Evolutionary conservation across 2,888 invertebrate genomes (phyloP).

Genomic region (Leptura quadrifasciata): DNA sequence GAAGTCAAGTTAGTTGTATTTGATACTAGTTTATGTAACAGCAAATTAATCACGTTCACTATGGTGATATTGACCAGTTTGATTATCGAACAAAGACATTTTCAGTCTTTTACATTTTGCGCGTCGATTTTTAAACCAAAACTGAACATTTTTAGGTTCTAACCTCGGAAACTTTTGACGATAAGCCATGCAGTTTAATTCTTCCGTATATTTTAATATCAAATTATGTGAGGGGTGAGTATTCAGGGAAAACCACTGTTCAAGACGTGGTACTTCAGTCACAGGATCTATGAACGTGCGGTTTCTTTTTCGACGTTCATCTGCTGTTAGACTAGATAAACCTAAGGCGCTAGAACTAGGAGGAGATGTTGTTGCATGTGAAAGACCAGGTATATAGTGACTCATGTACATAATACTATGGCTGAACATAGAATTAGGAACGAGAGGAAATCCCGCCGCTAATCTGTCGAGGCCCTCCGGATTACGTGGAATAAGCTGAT

Average conservation of each 20-base stretch:
- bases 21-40: conserved; percentile 18
- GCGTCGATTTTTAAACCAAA: conserved; percentile 99
- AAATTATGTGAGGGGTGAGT: conserved; percentile 99
- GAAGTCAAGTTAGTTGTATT: not conserved
- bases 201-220: conserved; percentile 98
- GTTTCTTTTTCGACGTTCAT: conserved; percentile 94
- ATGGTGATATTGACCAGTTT: conserved; percentile 80
- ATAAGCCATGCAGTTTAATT: conserved; percentile 97
- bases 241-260: conserved; percentile 97
- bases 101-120: conserved; percentile 98
- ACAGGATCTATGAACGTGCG: conserved; percentile 99
- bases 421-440: conserved; percentile 91
- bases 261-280: conserved; percentile 95
- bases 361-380: conserved; percentile 75
- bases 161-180: conserved; percentile 98
- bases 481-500: conserved; percentile 64
- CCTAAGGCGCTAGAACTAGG: conserved; percentile 77
- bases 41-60: conserved; percentile 76
- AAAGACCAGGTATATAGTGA: conserved; percentile 84
- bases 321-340: conserved; percentile 81
- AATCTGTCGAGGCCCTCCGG: conserved; percentile 72
- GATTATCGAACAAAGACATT: conserved; percentile 89
- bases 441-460: conserved; percentile 82
- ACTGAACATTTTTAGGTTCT: conserved; percentile 99
- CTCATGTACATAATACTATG: conserved; percentile 95